Evolutionary conservation across 2,888 invertebrate species (phyloP), one percentile per base, ranked within the genome.

Genomic region (Stegana nigrithorax): DNA sequence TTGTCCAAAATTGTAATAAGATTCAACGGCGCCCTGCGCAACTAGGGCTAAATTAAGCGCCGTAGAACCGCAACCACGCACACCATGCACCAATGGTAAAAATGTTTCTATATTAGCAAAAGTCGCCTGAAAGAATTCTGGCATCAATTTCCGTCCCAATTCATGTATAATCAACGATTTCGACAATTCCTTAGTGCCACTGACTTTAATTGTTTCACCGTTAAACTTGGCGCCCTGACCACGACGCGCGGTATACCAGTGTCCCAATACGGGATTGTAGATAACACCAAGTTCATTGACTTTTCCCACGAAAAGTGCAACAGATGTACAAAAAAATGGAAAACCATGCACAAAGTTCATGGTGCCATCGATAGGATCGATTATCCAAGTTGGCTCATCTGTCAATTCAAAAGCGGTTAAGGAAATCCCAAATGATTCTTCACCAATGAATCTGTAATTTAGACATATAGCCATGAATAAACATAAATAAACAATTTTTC

Each of bases 351-450:
- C 93, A 85, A 98, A 98, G 86, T 98, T 98, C 89, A 97, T 92
- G 0, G 98, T 98, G 2, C 98, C 98, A 87, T 98, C 98, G 6
- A 98, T 92, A 0, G 98, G 98, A 86, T 98, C 96, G 68, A 97
- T 96, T 51, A 97, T 92, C 97, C 96, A 97, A 0, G 98, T 98
- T 2, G 98, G 97, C 1, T 89, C 91, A 78, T 95, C 91, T 0
- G 96, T 96, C 56, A 97, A 85, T 66, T 90, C 88, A 68, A 91
- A 87, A 85, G 90, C 87, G 67, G 86, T 87, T 1, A 89, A 90
- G 6, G 87, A 87, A n/a, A 88, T 88, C 5, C 90, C 90, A 0
- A 89, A 88, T 83, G 98, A 98, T 83, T 98, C 98, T 85, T 99
- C 98, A 0, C 97, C 96, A 72, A 96, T 95, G 80, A 95, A 95